Evolutionary conservation across 2,797 vertebrate species (phyloP), one percentile per base, ranked within the genome.

Genomic region (Denticeps clupeoides): DNA sequence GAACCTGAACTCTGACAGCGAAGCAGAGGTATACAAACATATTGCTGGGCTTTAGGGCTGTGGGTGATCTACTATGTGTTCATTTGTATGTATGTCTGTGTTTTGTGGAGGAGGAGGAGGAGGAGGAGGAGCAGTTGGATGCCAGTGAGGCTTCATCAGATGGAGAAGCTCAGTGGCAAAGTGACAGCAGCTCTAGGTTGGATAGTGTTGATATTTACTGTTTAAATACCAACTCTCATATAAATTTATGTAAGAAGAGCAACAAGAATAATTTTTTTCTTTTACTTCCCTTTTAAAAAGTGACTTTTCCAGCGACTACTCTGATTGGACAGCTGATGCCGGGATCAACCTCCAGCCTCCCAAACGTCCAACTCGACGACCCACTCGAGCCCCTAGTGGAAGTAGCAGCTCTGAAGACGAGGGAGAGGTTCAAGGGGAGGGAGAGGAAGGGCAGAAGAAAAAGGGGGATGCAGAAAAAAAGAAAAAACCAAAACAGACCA

Each of bases 281-380:
- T n/a, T 3, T 3, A 3, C 24, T 11, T n/a, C 27, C 22, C 3
- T 16, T 3, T 22, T 21, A 62, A 56, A 1, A 64, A 99, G 94
- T 27, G 89, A 91, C 69, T 91, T 91, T 4, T 95, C 93, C 48
- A 97, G 95, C 64, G 95, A 99, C 51, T 99, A 99, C 74, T 99
- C 95, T 1, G 95, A 99, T 64, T 99, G 95, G 95, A 99, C 89
- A 7, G 92, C 94, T 10, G 92, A 98, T 55, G 95, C 94, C 1
- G 95, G 94, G 8, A 97, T 99, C 69, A 98, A 97, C 80, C 89
- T 99, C 23, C 95, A 98, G 59, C 94, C 95, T 2, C 95, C 94
- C 0, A 98, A 97, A 71, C 83, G 95, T 55, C 69, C 87, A 22
- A 87, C 79, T 24, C 88, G 94, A 63, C 85, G 91, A 69, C 80